A percentile compares a stretch with the other conserved stretches of the same genome.
phyloP scores from a whole-genome alignment of 2,797 vertebrate species.

The Betta splendens region DNA sequence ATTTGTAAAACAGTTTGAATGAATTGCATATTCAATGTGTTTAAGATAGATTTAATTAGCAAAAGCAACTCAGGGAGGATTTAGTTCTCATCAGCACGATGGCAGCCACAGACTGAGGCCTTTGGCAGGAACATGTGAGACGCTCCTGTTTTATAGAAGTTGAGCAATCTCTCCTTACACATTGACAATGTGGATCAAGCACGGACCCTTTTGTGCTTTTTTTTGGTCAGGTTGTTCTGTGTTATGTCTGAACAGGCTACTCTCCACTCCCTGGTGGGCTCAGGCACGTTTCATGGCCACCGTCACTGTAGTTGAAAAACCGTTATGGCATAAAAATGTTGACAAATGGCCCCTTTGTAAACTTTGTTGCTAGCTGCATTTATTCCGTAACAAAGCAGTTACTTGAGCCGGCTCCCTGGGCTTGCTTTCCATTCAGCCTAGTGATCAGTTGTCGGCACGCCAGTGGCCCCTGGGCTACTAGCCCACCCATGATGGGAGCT shows the following conservation, averaged over 20 bases:
- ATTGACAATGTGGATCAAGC: conserved; percentile 45
- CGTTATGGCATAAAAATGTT: conserved; percentile 84
- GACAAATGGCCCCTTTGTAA: conserved; percentile 86
- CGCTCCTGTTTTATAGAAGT: conserved; percentile 46
- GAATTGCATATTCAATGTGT: conserved; percentile 58
- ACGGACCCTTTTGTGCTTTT: conserved; percentile 50
- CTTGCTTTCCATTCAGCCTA: conserved; percentile 82
- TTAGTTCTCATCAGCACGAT: conserved; percentile 45
- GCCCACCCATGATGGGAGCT: conserved; percentile 83
- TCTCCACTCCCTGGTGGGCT: conserved; percentile 51
- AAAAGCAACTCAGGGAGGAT: conserved; percentile 47
- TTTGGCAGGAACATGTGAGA: conserved; percentile 57
- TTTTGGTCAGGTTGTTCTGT: conserved; percentile 44
- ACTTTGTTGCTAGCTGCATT: conserved; percentile 80
- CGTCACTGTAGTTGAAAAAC: conserved; percentile 71
- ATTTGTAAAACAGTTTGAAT: conserved; percentile 49
- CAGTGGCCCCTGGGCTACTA: conserved; percentile 77
- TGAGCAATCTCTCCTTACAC: conserved; percentile 63
- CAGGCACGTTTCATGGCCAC: conserved; percentile 44
- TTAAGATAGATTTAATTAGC: conserved; percentile 60
- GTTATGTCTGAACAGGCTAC: conserved; percentile 48
- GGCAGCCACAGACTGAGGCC: conserved; percentile 44
- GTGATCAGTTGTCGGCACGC: conserved; percentile 83
- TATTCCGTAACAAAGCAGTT: conserved; percentile 84
- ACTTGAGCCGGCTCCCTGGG: conserved; percentile 83